These are phyloP conservation scores for Ophion ellenae DNA, from an alignment of 2,888 invertebrate species.

Conservation along the genomic window DNA sequence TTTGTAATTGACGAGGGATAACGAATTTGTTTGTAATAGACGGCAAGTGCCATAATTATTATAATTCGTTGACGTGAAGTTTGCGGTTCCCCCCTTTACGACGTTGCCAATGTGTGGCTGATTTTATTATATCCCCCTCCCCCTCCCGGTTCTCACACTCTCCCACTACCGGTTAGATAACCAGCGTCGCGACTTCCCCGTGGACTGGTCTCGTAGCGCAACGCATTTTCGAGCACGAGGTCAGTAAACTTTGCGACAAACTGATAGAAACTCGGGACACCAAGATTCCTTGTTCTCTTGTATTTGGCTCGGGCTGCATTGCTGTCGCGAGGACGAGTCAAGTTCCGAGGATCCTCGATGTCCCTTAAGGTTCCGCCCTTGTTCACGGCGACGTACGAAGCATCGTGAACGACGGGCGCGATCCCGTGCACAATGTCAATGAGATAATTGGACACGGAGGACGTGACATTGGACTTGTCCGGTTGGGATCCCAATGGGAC, in stretches of 20 bases:
- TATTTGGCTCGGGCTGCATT: constrained; percentile 15
- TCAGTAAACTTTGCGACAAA: constrained; percentile 57
- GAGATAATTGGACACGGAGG: not conserved
- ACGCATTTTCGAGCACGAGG: constrained; percentile 38
- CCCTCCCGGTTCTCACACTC: not conserved
- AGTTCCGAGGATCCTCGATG: not conserved
- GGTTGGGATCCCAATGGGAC: not conserved
- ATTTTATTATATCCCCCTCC: not conserved
- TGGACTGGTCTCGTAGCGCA: constrained; percentile 38
- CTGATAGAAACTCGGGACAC: constrained; percentile 47
- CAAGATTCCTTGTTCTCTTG: constrained; percentile 36
- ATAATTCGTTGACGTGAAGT: constrained; percentile 15
- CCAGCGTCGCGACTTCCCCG: constrained; percentile 4
- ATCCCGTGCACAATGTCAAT: constrained; percentile 46
- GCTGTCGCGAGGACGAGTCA: not conserved
- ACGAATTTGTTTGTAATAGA: constrained; percentile 81
- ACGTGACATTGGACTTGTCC: constrained; percentile 4
- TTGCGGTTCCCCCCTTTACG: not conserved
- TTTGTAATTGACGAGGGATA: constrained; percentile 79
- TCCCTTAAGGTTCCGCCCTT: not conserved
- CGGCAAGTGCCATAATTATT: constrained; percentile 81
- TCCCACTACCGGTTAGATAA: not conserved
- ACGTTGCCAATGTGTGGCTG: not conserved
- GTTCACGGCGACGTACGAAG: not conserved
- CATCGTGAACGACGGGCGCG: not conserved